A percentile compares a stretch with the other conserved stretches of the same genome.
phyloP scores from a whole-genome alignment of 2,113 vertebrate genomes.

The Struthidea cinerea region DNA sequence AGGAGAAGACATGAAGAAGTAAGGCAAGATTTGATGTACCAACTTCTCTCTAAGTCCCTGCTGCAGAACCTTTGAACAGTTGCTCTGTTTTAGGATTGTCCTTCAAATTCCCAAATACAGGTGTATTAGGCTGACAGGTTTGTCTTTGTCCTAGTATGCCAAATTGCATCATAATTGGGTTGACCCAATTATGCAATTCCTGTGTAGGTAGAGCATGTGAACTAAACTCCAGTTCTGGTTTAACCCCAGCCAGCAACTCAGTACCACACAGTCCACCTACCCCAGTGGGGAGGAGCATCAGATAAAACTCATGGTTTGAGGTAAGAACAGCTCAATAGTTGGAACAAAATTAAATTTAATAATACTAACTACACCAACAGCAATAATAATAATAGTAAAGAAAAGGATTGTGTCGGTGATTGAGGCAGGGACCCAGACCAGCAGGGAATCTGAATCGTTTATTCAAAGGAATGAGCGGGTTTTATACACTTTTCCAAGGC shows the following conservation, averaged over 20 bases:
- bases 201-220: not conserved
- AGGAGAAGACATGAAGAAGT: not conserved
- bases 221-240: not conserved
- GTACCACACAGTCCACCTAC: too few relatives aligned
- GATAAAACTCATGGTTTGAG: not conserved
- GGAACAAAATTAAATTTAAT: not conserved
- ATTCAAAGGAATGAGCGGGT: too few relatives aligned
- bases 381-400: not conserved
- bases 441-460: too few relatives aligned
- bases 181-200: not conserved
- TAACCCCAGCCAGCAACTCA: not conserved
- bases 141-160: not conserved
- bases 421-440: too few relatives aligned
- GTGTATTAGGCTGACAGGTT: not conserved
- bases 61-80: not conserved
- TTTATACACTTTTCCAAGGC: too few relatives aligned
- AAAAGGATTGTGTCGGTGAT: not conserved
- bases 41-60: not conserved
- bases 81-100: not conserved
- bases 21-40: not conserved
- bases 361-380: not conserved
- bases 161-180: not conserved
- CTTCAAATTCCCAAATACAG: not conserved
- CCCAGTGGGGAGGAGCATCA: too few relatives aligned
- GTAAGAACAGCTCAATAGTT: not conserved